Evolutionary conservation across 1,140 invertebrate species (phyloP), one percentile per base, ranked within the genome.

Genomic region (Dryas iulia): DNA sequence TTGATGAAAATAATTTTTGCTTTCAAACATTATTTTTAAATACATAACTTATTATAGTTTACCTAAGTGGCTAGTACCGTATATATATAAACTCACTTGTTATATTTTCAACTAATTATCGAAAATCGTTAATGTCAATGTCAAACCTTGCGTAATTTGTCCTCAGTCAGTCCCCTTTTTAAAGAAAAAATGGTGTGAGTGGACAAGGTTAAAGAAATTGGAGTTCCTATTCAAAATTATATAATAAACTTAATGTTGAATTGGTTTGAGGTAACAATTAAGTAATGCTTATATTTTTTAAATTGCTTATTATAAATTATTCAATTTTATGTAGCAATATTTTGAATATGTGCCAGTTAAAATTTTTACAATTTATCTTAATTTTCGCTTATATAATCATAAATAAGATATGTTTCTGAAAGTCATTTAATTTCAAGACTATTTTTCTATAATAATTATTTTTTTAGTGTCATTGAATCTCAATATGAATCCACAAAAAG

Each of bases 211-310:
- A 69, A 12, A 52, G 52, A 28, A 53, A 67, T 47, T 72, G 64
- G 78, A 80, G 78, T 82, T 77, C 77, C 78, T 81, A 81, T 71
- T 69, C 57, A 73, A 71, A 74, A 79, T 82, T 80, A 79, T 72
- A 81, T 77, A 81, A 82, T 78, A 60, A 47, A 62, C 25, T 53
- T 6, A 39, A 52, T 28, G 7, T 52, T 62, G 39, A 26, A 47
- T 18, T 21, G 14, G 11, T 18, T 33, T 10, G 5, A 64, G 61
- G 52, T 56, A 62, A 54, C 7, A 56, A 21, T 14, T 18, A 3
- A 8, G 10, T 47, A 11, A 14, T 18, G 14, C 14, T 18, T 18
- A 7, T n/a, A 18, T 47, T 2, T 47, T 8, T 47, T 18, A 47
- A 21, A 47, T 47, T 21, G 39, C 14, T 18, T 47, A 5, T 31